These are phyloP conservation scores for Gadus macrocephalus DNA, from an alignment of 2,113 vertebrate species.

Conservation along the genomic window DNA sequence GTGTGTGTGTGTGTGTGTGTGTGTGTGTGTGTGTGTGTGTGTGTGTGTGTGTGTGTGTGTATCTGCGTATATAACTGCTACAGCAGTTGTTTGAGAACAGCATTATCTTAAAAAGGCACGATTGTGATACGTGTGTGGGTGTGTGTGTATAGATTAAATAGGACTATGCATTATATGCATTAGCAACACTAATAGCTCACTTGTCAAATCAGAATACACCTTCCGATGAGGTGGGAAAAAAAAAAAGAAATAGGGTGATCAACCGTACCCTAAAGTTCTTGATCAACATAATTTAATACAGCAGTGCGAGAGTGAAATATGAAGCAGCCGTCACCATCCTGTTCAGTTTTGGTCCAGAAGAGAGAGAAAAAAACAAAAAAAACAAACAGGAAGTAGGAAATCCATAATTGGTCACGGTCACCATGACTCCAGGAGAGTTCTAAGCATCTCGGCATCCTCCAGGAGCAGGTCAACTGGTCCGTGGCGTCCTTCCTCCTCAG, in stretches of 20 bases:
- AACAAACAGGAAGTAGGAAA: constrained; percentile 37
- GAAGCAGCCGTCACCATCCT: not conserved
- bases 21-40: not conserved
- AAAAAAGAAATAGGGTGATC: not conserved
- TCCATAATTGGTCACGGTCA: constrained; percentile 28
- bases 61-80: constrained; percentile 37
- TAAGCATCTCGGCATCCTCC: constrained; percentile 18
- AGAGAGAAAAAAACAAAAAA: not conserved
- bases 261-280: not conserved
- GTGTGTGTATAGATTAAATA: too few relatives aligned
- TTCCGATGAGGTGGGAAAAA: too few relatives aligned
- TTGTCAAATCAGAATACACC: not conserved
- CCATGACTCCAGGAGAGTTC: constrained; percentile 31
- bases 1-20: too few relatives aligned
- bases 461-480: constrained; percentile 24
- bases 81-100: constrained; percentile 40
- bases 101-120: constrained; percentile 59
- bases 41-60: not conserved
- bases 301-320: not conserved
- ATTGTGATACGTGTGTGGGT: constrained; percentile 32
- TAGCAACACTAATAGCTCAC: not conserved
- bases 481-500: constrained; percentile 22
- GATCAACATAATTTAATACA: constrained; percentile 11
- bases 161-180: constrained; percentile 17
- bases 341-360: constrained; percentile 7